phyloP scores from a whole-genome alignment of 2,888 invertebrate species.

The Bugula neritina region DNA sequence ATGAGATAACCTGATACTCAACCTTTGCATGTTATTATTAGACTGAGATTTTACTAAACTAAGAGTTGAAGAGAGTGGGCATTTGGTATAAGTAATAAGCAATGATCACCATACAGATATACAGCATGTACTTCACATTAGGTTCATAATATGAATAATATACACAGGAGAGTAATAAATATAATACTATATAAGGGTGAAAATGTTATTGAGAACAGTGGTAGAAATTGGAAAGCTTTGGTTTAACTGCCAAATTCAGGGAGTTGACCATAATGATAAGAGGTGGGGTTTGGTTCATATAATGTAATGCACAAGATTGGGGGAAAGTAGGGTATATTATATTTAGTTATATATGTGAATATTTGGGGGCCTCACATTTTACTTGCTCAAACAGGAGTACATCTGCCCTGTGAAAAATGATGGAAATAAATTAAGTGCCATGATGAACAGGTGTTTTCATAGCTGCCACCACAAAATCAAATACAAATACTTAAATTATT shows the following conservation, averaged over 20 bases:
- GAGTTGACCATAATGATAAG: constrained; percentile 11
- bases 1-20: too few relatives aligned
- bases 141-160: too few relatives aligned
- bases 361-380: constrained; percentile 25
- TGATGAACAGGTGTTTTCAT: too few relatives aligned
- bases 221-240: constrained; percentile 19
- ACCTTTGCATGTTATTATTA: too few relatives aligned
- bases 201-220: not conserved
- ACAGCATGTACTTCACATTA: too few relatives aligned
- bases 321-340: constrained; percentile 24
- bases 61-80: too few relatives aligned
- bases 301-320: constrained; percentile 20
- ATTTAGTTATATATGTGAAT: not conserved
- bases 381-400: constrained; percentile 18
- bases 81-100: too few relatives aligned
- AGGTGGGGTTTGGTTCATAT: not conserved
- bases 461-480: too few relatives aligned
- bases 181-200: not conserved
- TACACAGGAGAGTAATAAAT: too few relatives aligned
- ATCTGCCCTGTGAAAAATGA: constrained; percentile 24
- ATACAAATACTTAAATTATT: too few relatives aligned
- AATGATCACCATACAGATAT: too few relatives aligned
- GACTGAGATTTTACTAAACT: too few relatives aligned
- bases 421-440: not conserved
- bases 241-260: not conserved